phyloP scores from a whole-genome alignment of 92 coral and sea anemone species.

The Parazoanthus atlanticus region DNA sequence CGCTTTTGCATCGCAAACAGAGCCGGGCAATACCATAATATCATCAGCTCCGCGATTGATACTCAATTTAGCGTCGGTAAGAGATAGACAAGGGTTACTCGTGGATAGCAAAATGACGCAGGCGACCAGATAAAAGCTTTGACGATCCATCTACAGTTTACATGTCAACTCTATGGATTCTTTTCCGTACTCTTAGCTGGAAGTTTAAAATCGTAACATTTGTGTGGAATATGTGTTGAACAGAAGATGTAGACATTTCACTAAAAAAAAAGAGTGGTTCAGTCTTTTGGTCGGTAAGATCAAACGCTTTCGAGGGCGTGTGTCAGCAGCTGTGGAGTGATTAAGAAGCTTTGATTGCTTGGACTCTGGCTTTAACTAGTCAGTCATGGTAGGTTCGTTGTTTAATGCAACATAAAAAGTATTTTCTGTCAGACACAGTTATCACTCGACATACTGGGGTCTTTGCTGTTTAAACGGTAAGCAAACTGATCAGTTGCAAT shows the following conservation, averaged over 20 bases:
- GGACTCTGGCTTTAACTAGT: not conserved
- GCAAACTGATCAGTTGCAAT: too few species aligned
- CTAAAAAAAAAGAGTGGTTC: too few species aligned
- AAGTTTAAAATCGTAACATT: not conserved
- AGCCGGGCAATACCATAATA: constrained; percentile 10
- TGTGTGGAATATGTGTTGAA: not conserved
- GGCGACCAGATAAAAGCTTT: not conserved
- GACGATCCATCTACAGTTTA: not conserved
- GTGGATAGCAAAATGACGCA: not conserved
- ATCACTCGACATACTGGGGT: too few species aligned
- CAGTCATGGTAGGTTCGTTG: not conserved
- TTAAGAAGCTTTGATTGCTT: not conserved
- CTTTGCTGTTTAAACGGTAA: too few species aligned
- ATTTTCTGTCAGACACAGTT: not conserved
- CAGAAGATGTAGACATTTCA: not conserved
- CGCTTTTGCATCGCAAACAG: constrained; percentile 8
- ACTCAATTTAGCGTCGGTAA: not conserved
- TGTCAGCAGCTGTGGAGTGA: constrained; percentile 14
- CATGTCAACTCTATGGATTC: not conserved
- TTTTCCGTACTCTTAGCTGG: not conserved
- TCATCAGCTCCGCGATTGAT: not conserved
- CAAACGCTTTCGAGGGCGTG: not conserved
- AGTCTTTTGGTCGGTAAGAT: not conserved
- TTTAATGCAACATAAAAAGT: not conserved
- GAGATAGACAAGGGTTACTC: not conserved